A percentile compares a stretch with the other conserved stretches of the same genome.
These are phyloP conservation scores for Chrysotoxum bicinctum DNA, from an alignment of 2,888 invertebrate genomes.

Conservation along the genomic window DNA sequence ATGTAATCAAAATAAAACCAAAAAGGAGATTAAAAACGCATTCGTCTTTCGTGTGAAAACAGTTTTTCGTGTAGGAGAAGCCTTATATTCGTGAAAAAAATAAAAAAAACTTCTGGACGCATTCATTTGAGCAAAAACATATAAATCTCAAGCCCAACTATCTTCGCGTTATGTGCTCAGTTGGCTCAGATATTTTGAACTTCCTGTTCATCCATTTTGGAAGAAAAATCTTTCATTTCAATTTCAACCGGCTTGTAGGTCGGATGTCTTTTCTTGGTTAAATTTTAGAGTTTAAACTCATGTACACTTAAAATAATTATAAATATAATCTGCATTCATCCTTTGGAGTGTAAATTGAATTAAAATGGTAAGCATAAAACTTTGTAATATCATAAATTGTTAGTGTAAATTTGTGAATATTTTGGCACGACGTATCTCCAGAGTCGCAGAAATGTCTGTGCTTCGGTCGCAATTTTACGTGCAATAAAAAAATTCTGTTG, in stretches of 20 bases:
- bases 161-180: conserved; percentile 3
- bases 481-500: conserved; percentile 82
- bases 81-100: too few relatives aligned
- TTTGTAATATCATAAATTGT: not conserved
- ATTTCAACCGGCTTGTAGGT: conserved; percentile 12
- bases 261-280: not conserved
- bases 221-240: conserved; percentile 40
- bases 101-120: too few relatives aligned
- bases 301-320: not conserved
- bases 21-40: too few relatives aligned
- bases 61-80: too few relatives aligned
- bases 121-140: not conserved
- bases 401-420: not conserved
- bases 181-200: not conserved
- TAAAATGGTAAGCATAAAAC: not conserved
- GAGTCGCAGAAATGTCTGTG: conserved; percentile 80
- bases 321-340: conserved; percentile 48
- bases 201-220: conserved; percentile 43
- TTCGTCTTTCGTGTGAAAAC: too few relatives aligned
- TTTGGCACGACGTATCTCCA: conserved; percentile 85
- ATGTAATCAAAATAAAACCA: too few relatives aligned
- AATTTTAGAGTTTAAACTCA: not conserved
- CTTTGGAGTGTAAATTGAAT: conserved; percentile 3
- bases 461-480: conserved; percentile 84
- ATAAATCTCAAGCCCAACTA: not conserved